Percentiles rank a stretch among this genome's conserved stretches.
Conservation (phyloP, 2,888 invertebrate species). For the Lamproptera curius region DNA sequence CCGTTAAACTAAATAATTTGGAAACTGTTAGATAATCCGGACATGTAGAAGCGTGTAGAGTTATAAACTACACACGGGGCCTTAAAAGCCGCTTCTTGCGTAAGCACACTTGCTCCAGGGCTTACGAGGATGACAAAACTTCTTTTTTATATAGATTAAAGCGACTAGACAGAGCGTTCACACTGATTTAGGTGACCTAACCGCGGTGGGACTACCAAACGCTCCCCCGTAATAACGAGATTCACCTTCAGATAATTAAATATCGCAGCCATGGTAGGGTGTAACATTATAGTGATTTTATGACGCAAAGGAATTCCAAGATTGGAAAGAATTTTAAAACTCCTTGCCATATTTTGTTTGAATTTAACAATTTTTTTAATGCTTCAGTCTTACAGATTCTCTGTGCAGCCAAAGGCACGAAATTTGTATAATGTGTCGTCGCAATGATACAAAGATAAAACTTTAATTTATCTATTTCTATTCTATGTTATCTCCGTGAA, state of each 20-base stretch:
- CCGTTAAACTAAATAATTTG: constrained; percentile 15
- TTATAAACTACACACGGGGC: constrained; percentile 12
- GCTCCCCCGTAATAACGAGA: no score
- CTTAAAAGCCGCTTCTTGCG: constrained; percentile 15
- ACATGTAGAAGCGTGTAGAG: constrained; percentile 5
- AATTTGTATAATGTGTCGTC: not conserved
- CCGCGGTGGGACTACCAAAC: no score
- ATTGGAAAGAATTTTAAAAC: not conserved
- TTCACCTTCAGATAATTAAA: no score
- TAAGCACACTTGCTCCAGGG: constrained; percentile 10
- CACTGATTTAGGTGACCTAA: no score
- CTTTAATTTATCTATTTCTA: not conserved
- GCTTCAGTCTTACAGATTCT: not conserved
- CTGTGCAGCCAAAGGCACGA: not conserved
- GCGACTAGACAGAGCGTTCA: no score
- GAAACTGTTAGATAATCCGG: constrained; percentile 15
- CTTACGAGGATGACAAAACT: not conserved
- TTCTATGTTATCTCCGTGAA: not conserved
- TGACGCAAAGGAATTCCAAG: no score
- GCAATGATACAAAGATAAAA: not conserved
- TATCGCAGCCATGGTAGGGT: no score
- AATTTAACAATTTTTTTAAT: not conserved
- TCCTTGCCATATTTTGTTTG: not conserved
- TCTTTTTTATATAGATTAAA: no score
- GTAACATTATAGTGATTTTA: no score